Conservation (phyloP, 2,888 invertebrate species). For the Adelognathus sp. region DNA sequence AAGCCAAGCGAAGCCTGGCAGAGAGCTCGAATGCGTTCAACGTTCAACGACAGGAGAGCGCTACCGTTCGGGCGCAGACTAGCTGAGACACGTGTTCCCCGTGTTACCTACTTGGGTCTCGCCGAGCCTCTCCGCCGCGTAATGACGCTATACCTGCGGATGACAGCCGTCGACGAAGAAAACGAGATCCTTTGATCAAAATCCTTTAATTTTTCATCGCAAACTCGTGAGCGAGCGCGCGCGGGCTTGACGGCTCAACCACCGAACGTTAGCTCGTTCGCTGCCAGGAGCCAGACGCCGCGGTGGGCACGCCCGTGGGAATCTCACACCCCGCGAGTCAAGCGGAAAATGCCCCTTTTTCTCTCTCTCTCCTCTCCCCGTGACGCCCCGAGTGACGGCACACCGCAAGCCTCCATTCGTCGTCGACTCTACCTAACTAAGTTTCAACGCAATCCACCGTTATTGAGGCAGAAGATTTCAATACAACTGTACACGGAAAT, state of each 20-base stretch:
- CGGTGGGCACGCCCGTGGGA: constrained; percentile 26
- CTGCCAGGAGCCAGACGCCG: constrained; percentile 35
- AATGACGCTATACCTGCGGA: constrained; percentile 63
- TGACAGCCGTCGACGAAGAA: constrained; percentile 64
- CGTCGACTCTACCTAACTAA: constrained; percentile 30
- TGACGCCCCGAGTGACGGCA: neutral
- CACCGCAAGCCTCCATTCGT: constrained; percentile 25
- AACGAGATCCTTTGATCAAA: constrained; percentile 69
- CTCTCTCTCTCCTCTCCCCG: neutral
- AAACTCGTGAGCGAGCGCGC: constrained; percentile 53
- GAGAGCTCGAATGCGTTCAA: constrained; percentile 25
- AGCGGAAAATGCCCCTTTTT: constrained; percentile 14
- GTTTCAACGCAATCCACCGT: constrained; percentile 39
- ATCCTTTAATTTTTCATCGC: constrained; percentile 69
- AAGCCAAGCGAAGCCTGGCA: constrained; percentile 35
- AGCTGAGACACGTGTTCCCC: constrained; percentile 43
- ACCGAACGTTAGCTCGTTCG: constrained; percentile 35
- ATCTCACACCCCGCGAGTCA: constrained; percentile 30
- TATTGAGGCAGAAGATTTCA: constrained; percentile 20
- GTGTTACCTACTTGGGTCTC: constrained; percentile 35
- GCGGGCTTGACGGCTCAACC: constrained; percentile 39
- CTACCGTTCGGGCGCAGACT: constrained; percentile 20
- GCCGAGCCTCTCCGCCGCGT: constrained; percentile 15
- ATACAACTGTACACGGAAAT: neutral
- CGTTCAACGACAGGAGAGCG: constrained; percentile 21